Percentiles rank a stretch among this genome's conserved stretches.
Evolutionary conservation across 2,888 invertebrate genomes (phyloP).

Genomic region (Clusia tigrina): DNA sequence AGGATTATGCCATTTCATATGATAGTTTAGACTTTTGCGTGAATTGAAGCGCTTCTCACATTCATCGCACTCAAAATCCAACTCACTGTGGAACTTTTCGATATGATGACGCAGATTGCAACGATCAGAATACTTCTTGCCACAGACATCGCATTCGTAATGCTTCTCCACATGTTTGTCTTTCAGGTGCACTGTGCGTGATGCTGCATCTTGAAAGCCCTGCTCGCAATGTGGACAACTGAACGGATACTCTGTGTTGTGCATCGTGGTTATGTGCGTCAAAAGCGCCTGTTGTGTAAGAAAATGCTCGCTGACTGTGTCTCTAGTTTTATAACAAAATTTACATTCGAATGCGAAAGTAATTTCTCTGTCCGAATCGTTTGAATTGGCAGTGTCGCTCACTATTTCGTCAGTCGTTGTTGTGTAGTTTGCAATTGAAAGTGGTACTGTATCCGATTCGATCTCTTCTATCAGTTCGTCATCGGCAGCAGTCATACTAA

Average conservation of each 20-base stretch:
- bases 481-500: too few relatives aligned
- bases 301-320: conserved; percentile 38
- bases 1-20: conserved; percentile 58
- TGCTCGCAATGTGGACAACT: conserved; percentile 52
- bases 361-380: conserved; percentile 12
- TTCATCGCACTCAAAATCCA: conserved; percentile 52
- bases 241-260: conserved; percentile 51
- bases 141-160: conserved; percentile 49
- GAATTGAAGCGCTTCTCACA: conserved; percentile 58
- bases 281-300: conserved; percentile 47
- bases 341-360: conserved; percentile 45
- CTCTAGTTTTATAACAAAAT: conserved; percentile 49
- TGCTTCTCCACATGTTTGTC: conserved; percentile 50
- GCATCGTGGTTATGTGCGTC: conserved; percentile 47
- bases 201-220: conserved; percentile 55
- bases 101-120: conserved; percentile 53
- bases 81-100: conserved; percentile 57
- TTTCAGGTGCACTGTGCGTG: conserved; percentile 55
- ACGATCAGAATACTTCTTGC: conserved; percentile 55
- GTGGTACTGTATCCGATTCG: background rate
- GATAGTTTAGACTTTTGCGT: conserved; percentile 55
- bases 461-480: background rate
- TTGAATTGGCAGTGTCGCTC: background rate
- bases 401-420: background rate
- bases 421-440: conserved; percentile 30